Evolutionary conservation across 2,888 invertebrate species (phyloP).

Genomic region (Stenchaetothrips biformis): DNA sequence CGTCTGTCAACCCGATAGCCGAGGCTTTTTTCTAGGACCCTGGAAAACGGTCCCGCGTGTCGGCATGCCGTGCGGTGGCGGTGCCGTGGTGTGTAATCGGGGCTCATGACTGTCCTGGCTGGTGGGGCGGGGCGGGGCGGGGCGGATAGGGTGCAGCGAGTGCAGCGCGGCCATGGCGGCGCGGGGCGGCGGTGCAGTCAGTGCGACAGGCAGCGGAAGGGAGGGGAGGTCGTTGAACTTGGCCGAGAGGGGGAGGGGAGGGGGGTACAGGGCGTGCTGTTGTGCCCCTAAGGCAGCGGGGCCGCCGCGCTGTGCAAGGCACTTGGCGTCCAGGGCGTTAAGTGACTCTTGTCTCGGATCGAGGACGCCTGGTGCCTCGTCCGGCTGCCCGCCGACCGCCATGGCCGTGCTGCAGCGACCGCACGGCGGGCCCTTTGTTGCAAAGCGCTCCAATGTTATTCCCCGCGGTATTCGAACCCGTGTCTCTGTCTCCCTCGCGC

Average conservation of each 20-base stretch:
- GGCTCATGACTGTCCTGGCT: background rate
- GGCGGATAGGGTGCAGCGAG: background rate
- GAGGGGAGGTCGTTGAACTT: conserved; percentile 2
- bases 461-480: too few relatives aligned
- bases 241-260: background rate
- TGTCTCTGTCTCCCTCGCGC: too few relatives aligned
- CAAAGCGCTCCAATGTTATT: too few relatives aligned
- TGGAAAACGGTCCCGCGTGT: too few relatives aligned
- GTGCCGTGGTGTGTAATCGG: background rate
- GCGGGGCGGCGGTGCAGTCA: background rate
- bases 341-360: background rate
- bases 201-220: background rate
- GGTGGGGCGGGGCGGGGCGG: background rate
- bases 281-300: too few relatives aligned
- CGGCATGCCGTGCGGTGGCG: background rate
- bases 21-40: too few relatives aligned
- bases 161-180: background rate
- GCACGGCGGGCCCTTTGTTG: too few relatives aligned
- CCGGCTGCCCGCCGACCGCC: too few relatives aligned
- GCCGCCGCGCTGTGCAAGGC: too few relatives aligned
- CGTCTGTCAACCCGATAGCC: too few relatives aligned
- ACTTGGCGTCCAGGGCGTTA: background rate
- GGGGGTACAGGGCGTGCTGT: background rate
- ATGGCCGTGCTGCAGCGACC: too few relatives aligned
- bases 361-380: too few relatives aligned